These are phyloP conservation scores for Scortum barcoo DNA, from an alignment of 2,113 vertebrate species.

Conservation along the genomic window DNA sequence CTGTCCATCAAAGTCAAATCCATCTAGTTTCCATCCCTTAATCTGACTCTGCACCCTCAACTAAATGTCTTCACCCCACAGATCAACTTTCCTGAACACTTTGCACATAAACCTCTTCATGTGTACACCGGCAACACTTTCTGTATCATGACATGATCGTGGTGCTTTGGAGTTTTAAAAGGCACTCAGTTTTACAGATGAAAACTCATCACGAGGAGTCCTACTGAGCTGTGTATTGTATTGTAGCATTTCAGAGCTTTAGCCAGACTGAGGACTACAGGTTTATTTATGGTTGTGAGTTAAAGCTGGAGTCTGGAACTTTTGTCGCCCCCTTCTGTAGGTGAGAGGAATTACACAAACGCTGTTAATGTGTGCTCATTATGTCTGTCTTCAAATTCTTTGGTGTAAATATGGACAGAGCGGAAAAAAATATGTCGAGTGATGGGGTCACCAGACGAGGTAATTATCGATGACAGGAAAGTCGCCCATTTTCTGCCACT, in stretches of 20 bases:
- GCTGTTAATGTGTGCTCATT: no score
- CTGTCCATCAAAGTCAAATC: conserved; percentile 18
- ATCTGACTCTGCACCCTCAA: background rate
- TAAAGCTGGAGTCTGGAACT: no score
- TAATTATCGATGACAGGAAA: no score
- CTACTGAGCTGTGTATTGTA: background rate
- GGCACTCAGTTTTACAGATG: background rate
- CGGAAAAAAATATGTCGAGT: no score
- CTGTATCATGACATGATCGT: background rate
- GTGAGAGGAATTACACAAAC: no score
- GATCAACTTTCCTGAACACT: background rate
- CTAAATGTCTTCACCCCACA: background rate
- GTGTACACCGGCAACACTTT: background rate
- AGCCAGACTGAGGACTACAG: background rate
- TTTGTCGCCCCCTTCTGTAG: no score
- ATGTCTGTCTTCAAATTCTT: no score
- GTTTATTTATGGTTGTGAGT: background rate
- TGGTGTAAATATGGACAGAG: no score
- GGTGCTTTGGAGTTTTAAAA: background rate
- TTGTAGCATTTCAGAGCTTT: background rate
- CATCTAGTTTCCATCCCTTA: background rate
- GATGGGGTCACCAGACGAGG: no score
- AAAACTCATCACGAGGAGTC: background rate
- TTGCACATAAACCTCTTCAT: background rate
- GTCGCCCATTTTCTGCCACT: no score